Evolutionary conservation across 2,113 vertebrate genomes (phyloP).

Genomic region (Pyxicephalus adspersus): DNA sequence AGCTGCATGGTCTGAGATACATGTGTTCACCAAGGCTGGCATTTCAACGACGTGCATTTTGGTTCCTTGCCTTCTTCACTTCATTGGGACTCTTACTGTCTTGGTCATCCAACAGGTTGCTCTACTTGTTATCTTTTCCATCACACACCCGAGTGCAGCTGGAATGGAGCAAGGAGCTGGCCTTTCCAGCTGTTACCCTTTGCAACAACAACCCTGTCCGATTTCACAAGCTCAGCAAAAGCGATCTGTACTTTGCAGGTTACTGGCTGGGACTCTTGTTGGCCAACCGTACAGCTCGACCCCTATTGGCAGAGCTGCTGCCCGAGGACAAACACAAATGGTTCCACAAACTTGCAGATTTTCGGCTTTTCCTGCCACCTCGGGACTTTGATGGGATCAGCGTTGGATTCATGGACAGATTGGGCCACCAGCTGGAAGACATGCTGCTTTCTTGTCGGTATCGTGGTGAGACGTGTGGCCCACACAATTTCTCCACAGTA

Average conservation of each 20-base stretch:
- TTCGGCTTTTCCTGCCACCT: constrained; percentile 92
- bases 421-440: constrained; percentile 95
- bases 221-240: constrained; percentile 94
- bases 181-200: constrained; percentile 92
- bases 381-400: constrained; percentile 95
- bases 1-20: constrained; percentile 87
- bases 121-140: constrained; percentile 93
- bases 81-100: constrained; percentile 90
- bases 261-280: constrained; percentile 93
- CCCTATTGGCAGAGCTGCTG: constrained; percentile 88
- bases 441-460: constrained; percentile 98
- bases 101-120: constrained; percentile 92
- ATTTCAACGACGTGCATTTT: constrained; percentile 82
- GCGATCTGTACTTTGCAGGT: constrained; percentile 93
- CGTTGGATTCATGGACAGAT: constrained; percentile 93
- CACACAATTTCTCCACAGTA: constrained; percentile 97
- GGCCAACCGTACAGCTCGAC: constrained; percentile 89
- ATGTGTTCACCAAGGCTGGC: constrained; percentile 79
- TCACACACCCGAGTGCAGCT: constrained; percentile 91
- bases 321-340: constrained; percentile 86
- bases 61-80: constrained; percentile 89
- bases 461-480: constrained; percentile 89
- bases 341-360: constrained; percentile 95
- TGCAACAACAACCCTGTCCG: constrained; percentile 98
- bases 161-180: constrained; percentile 91